Evolutionary conservation across 2,888 invertebrate species (phyloP).

Genomic region (Andrena minutula): DNA sequence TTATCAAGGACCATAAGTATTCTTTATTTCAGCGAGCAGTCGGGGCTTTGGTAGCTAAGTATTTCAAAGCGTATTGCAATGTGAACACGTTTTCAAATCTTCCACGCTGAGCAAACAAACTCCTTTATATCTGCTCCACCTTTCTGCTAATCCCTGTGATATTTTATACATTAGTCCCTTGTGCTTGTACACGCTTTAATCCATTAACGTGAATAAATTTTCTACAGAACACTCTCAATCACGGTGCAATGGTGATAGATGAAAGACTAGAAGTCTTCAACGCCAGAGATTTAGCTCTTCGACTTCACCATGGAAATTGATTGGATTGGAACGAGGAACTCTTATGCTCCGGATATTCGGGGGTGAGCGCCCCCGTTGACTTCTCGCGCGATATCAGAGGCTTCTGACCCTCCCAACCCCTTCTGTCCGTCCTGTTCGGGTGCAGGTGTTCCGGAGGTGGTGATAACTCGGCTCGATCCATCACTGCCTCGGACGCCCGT

Average conservation of each 20-base stretch:
- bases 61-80: too few species aligned
- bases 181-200: too few species aligned
- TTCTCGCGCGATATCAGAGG: conserved; percentile 77
- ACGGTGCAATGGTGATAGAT: background rate
- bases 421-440: conserved; percentile 59
- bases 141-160: too few species aligned
- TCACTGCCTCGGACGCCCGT: conserved; percentile 80
- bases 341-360: conserved; percentile 80
- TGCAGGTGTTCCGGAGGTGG: conserved; percentile 80
- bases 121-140: too few species aligned
- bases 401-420: conserved; percentile 52
- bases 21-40: too few species aligned
- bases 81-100: too few species aligned
- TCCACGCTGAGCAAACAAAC: too few species aligned
- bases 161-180: too few species aligned
- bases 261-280: background rate
- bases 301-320: background rate
- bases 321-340: conserved; percentile 43
- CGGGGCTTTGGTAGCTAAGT: too few species aligned
- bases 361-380: conserved; percentile 77
- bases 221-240: too few species aligned
- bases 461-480: conserved; percentile 84
- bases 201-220: too few species aligned
- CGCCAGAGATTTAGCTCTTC: background rate
- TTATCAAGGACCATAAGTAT: too few species aligned